A percentile compares a stretch with the other conserved stretches of the same genome.
These are phyloP conservation scores for Mesodorylaimus sp. DNA, from an alignment of 2,888 invertebrate genomes.

Conservation along the genomic window DNA sequence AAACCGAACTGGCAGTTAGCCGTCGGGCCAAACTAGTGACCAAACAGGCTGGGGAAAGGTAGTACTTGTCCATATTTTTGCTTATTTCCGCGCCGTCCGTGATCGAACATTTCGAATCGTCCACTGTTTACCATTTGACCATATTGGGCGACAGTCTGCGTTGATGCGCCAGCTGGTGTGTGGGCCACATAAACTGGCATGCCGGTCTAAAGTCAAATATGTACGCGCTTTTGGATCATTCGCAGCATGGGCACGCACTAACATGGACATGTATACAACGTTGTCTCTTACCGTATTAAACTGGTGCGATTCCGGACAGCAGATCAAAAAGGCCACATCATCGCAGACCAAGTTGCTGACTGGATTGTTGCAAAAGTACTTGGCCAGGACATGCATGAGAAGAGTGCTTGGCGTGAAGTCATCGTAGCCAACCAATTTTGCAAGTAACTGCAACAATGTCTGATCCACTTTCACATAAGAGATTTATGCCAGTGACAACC, in stretches of 20 bases:
- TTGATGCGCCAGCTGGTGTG: conserved; percentile 27
- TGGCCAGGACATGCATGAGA: conserved; percentile 19
- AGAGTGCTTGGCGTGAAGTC: conserved; percentile 31
- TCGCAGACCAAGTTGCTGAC: conserved; percentile 39
- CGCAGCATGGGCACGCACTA: no score
- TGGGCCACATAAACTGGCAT: conserved; percentile 30
- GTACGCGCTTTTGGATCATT: no score
- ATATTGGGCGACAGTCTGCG: conserved; percentile 26
- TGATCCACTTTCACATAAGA: no score
- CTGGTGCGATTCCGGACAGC: conserved; percentile 36
- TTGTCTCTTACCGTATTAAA: no score
- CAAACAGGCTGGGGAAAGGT: no score
- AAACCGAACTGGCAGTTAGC: no score
- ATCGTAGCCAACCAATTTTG: conserved; percentile 35
- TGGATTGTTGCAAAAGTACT: conserved; percentile 18
- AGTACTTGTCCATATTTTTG: conserved; percentile 28
- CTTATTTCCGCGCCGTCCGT: conserved; percentile 20
- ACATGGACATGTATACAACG: no score
- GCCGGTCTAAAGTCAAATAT: no score
- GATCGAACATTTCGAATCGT: conserved; percentile 16
- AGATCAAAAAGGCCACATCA: conserved; percentile 47
- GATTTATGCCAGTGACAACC: no score
- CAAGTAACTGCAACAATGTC: conserved; percentile 33
- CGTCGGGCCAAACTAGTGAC: no score
- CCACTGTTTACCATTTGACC: conserved; percentile 20